Percentiles rank a stretch among this genome's conserved stretches.
Conservation (phyloP, 2,888 invertebrate species). For the Melikaiella ostensackeni region DNA sequence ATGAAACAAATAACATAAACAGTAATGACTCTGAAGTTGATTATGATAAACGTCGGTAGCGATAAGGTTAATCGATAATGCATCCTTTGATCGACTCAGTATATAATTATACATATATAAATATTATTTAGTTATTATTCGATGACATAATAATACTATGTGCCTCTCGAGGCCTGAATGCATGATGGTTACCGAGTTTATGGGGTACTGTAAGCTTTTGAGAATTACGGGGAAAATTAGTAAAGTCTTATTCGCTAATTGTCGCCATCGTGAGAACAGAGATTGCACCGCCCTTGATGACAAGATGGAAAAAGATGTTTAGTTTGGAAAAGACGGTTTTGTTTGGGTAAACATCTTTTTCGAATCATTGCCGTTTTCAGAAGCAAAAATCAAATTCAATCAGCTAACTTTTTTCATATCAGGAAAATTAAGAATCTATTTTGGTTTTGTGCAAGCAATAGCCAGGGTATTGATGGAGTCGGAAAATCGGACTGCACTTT, state of each 20-base stretch:
- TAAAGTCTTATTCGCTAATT: constrained; percentile 46
- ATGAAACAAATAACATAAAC: constrained; percentile 27
- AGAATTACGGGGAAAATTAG: constrained; percentile 22
- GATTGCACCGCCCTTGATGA: constrained; percentile 62
- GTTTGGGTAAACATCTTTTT: background rate
- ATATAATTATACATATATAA: constrained; percentile 54
- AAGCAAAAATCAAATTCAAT: too few relatives aligned
- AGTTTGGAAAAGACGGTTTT: constrained; percentile 4
- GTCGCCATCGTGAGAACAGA: constrained; percentile 70
- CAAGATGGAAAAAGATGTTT: background rate
- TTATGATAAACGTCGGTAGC: constrained; percentile 46
- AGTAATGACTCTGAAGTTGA: constrained; percentile 8
- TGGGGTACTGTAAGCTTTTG: constrained; percentile 24
- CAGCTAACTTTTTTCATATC: too few relatives aligned
- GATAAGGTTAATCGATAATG: constrained; percentile 46
- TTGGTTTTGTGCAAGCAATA: too few relatives aligned
- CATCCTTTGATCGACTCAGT: constrained; percentile 65
- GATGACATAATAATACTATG: constrained; percentile 68
- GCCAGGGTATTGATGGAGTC: too few relatives aligned
- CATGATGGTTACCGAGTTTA: constrained; percentile 63
- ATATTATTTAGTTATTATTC: constrained; percentile 64
- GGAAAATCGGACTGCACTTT: too few relatives aligned
- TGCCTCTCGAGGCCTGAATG: constrained; percentile 76
- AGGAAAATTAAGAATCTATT: background rate
- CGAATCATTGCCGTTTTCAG: background rate